phyloP scores from a whole-genome alignment of 30 jellyfish, hydroid and myxozoan genomes.

The Turritopsis dohrnii region DNA sequence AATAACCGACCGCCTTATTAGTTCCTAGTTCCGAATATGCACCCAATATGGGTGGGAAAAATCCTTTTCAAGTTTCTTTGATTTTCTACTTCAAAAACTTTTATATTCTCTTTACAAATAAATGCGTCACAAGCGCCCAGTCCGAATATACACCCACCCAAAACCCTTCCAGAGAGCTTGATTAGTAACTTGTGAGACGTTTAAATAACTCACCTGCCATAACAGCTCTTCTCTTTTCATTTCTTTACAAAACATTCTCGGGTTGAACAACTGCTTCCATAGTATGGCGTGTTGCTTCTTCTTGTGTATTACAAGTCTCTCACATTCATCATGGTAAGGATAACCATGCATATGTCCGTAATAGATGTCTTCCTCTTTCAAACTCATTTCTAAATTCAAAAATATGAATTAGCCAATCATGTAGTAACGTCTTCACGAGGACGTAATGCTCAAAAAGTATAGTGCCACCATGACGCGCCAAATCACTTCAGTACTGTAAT shows the following conservation, averaged over 20 bases:
- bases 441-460: no score
- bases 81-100: no score
- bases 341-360: slow-evolving; percentile 2
- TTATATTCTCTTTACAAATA: no score
- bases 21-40: no score
- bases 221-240: background rate
- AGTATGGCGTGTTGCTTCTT: background rate
- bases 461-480: no score
- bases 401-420: background rate
- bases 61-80: no score
- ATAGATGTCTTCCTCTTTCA: background rate
- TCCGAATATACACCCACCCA: background rate
- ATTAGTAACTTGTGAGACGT: background rate
- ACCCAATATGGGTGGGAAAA: no score
- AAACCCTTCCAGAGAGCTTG: background rate
- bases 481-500: no score
- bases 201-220: background rate
- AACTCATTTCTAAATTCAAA: background rate
- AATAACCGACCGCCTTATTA: no score
- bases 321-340: slow-evolving; percentile 4
- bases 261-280: background rate
- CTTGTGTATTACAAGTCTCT: background rate
- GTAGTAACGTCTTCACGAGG: no score
- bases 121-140: background rate
- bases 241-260: background rate